These are phyloP conservation scores for Dynastes grantii DNA, from an alignment of 2,888 invertebrate species.

Conservation along the genomic window DNA sequence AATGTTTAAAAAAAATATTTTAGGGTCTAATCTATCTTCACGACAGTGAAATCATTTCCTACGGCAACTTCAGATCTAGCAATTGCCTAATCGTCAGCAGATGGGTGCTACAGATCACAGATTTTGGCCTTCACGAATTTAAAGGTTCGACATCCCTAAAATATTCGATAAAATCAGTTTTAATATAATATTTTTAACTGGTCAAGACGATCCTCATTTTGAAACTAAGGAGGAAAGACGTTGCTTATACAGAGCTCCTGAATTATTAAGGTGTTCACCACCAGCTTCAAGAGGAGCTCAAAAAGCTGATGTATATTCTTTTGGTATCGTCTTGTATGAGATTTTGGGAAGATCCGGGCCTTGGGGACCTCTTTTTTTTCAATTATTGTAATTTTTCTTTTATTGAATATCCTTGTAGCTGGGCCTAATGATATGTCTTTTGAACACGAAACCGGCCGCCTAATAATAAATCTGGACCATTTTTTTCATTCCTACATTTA, in stretches of 20 bases:
- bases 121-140: slow-evolving; percentile 90
- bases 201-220: slow-evolving; percentile 77
- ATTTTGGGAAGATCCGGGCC: slow-evolving; percentile 87
- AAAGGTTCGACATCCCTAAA: slow-evolving; percentile 72
- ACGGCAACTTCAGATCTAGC: slow-evolving; percentile 88
- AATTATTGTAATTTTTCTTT: too few species aligned
- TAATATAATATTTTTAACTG: slow-evolving; percentile 65
- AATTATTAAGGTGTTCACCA: slow-evolving; percentile 77
- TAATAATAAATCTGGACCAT: too few species aligned
- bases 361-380: slow-evolving; percentile 77
- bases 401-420: too few species aligned
- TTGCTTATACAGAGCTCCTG: slow-evolving; percentile 84
- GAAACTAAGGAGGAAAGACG: slow-evolving; percentile 71
- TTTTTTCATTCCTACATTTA: too few species aligned
- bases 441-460: too few species aligned
- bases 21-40: slow-evolving; percentile 86
- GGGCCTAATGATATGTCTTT: too few species aligned
- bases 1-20: slow-evolving; percentile 56
- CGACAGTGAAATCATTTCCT: slow-evolving; percentile 85
- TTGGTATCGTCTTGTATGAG: slow-evolving; percentile 89
- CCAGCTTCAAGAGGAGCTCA: slow-evolving; percentile 82
- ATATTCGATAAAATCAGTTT: not conserved
- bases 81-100: slow-evolving; percentile 92
- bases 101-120: slow-evolving; percentile 93
- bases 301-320: slow-evolving; percentile 89